Evolutionary conservation across 2,113 vertebrate genomes (phyloP).

Genomic region (Tragelaphus imberbis): DNA sequence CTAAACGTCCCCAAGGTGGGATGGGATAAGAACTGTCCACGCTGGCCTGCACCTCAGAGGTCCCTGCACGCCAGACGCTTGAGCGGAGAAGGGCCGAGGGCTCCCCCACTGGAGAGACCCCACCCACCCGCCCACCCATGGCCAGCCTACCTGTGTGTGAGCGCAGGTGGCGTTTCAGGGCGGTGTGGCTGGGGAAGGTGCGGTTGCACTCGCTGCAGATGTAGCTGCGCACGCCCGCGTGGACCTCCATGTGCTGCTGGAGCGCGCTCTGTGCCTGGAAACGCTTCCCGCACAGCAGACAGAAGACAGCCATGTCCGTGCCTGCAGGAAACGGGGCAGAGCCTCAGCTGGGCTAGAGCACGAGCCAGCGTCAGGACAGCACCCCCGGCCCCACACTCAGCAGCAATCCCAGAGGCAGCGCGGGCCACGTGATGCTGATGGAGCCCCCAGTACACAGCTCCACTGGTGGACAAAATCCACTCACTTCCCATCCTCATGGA

Average conservation of each 20-base stretch:
- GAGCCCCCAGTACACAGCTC: neutral
- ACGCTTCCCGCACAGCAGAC: conserved; percentile 96
- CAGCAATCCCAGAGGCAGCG: neutral
- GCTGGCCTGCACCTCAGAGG: neutral
- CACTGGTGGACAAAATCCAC: accelerated
- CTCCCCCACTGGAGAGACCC: accelerated
- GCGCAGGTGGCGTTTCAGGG: conserved; percentile 97
- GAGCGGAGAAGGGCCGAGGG: neutral
- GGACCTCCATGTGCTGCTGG: conserved; percentile 99
- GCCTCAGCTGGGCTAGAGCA: neutral
- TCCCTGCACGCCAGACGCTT: neutral
- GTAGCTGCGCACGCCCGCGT: conserved; percentile 97
- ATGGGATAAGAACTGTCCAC: neutral
- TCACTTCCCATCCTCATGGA: accelerated
- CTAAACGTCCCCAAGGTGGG: accelerated
- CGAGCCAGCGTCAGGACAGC: accelerated
- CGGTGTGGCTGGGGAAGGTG: conserved; percentile 98
- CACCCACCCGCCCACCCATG: accelerated
- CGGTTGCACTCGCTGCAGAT: conserved; percentile 99
- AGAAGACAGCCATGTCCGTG: conserved; percentile 98
- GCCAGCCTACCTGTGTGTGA: conserved; percentile 92
- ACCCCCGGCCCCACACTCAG: accelerated
- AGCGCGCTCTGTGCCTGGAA: conserved; percentile 96
- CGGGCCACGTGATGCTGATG: accelerated
- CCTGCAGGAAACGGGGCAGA: conserved; percentile 75